These are phyloP conservation scores for Jaculus jaculus DNA, from an alignment of 2,113 vertebrate genomes.

Conservation along the genomic window DNA sequence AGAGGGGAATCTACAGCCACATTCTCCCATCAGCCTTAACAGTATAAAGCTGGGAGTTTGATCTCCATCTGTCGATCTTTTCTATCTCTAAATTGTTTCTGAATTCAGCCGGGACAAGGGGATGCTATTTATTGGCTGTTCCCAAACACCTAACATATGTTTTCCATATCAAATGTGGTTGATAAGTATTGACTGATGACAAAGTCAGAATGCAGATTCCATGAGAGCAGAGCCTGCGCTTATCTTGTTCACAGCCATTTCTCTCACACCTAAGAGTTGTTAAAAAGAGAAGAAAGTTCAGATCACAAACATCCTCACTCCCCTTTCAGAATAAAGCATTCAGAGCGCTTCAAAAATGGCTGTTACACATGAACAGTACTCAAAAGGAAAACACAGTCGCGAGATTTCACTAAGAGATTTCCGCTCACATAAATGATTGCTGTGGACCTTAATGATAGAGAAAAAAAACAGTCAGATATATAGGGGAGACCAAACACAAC, in stretches of 20 bases:
- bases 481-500: too few relatives aligned
- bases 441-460: not conserved
- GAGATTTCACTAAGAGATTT: not conserved
- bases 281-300: not conserved
- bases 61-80: conserved; percentile 60
- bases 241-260: conserved; percentile 2
- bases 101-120: conserved; percentile 56
- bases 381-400: not conserved
- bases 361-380: not conserved
- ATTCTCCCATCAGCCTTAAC: conserved; percentile 32
- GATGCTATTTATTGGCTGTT: conserved; percentile 60
- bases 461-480: not conserved
- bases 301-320: conserved; percentile 22
- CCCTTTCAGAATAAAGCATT: conserved; percentile 45
- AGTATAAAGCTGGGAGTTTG: conserved; percentile 47
- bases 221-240: not conserved
- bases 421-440: too few relatives aligned
- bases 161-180: conserved; percentile 52
- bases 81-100: conserved; percentile 58
- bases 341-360: not conserved
- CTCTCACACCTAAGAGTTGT: not conserved
- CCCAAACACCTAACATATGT: conserved; percentile 53
- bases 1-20: conserved; percentile 31
- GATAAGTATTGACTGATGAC: conserved; percentile 68
- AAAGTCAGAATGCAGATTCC: conserved; percentile 53